A percentile compares a stretch with the other conserved stretches of the same genome.
Conservation (phyloP, 2,113 vertebrate genomes). For the Corvus cornix region DNA sequence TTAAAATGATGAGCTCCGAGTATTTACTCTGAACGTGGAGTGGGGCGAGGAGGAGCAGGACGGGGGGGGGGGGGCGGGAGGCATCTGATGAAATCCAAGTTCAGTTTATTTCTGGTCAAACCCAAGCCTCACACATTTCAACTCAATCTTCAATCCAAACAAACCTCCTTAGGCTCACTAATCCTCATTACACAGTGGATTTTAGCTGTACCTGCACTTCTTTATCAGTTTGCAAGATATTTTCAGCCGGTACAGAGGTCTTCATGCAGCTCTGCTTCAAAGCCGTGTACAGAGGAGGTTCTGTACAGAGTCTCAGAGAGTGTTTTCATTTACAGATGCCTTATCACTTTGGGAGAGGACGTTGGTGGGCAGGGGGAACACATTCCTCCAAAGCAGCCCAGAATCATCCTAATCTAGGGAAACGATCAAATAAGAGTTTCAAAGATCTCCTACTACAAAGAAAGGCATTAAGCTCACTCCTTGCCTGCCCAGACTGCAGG, state of each 20-base stretch:
- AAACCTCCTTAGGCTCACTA: constrained; percentile 54
- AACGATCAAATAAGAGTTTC: constrained; percentile 66
- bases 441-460: constrained; percentile 70
- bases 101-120: constrained; percentile 40
- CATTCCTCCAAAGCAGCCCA: constrained; percentile 50
- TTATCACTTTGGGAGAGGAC: constrained; percentile 59
- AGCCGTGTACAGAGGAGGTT: constrained; percentile 54
- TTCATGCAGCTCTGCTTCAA: constrained; percentile 74
- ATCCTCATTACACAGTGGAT: constrained; percentile 72
- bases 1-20: neutral
- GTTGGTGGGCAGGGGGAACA: constrained; percentile 6
- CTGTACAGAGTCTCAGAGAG: constrained; percentile 58
- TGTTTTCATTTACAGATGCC: constrained; percentile 78
- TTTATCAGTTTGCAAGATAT: constrained; percentile 72
- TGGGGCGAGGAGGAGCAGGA: neutral
- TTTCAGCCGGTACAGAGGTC: constrained; percentile 68
- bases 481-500: constrained; percentile 4
- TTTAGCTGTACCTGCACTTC: constrained; percentile 70
- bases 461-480: constrained; percentile 54
- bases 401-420: constrained; percentile 58
- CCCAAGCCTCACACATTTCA: constrained; percentile 49
- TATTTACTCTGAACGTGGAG: neutral
- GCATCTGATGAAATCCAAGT: constrained; percentile 3
- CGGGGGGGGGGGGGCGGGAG: neutral
- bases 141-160: constrained; percentile 51